Conservation (phyloP, 1,140 invertebrate genomes). For the Spodoptera frugiperda region DNA sequence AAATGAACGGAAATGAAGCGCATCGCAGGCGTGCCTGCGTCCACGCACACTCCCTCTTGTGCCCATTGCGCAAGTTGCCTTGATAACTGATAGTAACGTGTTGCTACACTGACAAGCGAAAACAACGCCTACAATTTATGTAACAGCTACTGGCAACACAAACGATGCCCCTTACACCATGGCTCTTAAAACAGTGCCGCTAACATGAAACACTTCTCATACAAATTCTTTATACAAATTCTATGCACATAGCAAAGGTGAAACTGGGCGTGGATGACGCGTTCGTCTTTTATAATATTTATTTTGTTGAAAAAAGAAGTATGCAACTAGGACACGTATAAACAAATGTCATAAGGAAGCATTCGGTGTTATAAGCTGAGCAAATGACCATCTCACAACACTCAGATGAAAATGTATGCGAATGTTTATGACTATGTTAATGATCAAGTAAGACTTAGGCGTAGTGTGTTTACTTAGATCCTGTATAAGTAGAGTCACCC, state of each 20-base stretch:
- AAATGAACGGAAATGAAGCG: slow-evolving; percentile 48
- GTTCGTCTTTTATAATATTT: slow-evolving; percentile 8
- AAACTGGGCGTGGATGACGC: slow-evolving; percentile 2
- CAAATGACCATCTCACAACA: slow-evolving; percentile 29
- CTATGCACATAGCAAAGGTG: slow-evolving; percentile 1
- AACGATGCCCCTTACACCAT: slow-evolving; percentile 45
- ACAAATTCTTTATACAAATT: not conserved
- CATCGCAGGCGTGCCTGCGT: slow-evolving; percentile 46
- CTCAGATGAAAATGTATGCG: slow-evolving; percentile 12
- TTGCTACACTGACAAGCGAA: slow-evolving; percentile 71
- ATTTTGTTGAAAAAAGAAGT: not conserved
- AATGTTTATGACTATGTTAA: slow-evolving; percentile 15
- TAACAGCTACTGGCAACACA: slow-evolving; percentile 57
- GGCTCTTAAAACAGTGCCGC: slow-evolving; percentile 37
- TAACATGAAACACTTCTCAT: slow-evolving; percentile 32
- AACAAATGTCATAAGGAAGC: slow-evolving; percentile 32
- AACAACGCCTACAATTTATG: slow-evolving; percentile 73
- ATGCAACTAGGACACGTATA: slow-evolving; percentile 12
- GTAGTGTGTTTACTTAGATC: not conserved
- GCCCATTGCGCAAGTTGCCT: slow-evolving; percentile 69
- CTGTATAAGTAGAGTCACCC: not conserved
- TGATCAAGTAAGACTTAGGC: slow-evolving; percentile 11
- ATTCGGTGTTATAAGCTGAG: not conserved
- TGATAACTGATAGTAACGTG: slow-evolving; percentile 72
- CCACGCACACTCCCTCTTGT: slow-evolving; percentile 62